phyloP scores from a whole-genome alignment of 2,888 invertebrate species.

The Drosophila siamana region DNA sequence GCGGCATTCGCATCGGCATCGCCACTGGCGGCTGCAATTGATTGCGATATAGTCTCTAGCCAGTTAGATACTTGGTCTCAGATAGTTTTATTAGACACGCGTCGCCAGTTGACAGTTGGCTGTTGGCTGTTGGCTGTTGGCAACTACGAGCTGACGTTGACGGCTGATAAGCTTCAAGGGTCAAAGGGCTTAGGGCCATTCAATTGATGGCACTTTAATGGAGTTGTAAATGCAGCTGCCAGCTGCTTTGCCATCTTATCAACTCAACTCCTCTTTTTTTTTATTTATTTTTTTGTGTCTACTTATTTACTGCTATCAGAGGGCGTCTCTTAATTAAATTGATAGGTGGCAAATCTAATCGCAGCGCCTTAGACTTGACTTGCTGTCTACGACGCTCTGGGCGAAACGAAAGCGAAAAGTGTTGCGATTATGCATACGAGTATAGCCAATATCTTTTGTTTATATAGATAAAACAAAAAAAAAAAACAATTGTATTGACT shows the following conservation, averaged over 20 bases:
- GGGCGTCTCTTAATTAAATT: conserved; percentile 26
- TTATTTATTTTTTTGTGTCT: neutral
- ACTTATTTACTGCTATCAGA: neutral
- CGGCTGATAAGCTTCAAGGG: conserved; percentile 51
- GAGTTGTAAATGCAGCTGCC: conserved; percentile 72
- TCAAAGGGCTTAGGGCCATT: conserved; percentile 40
- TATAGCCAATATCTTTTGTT: conserved; percentile 72
- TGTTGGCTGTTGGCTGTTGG: neutral
- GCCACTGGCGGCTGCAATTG: conserved; percentile 56
- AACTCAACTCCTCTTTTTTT: too few relatives aligned
- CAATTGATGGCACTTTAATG: conserved; percentile 68
- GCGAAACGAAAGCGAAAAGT: conserved; percentile 61
- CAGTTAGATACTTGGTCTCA: conserved; percentile 43
- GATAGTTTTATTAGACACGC: conserved; percentile 80
- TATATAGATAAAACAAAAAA: conserved; percentile 73
- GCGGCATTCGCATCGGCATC: conserved; percentile 27
- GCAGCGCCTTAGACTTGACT: conserved; percentile 14
- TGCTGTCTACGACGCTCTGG: neutral
- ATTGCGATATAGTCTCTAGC: conserved; percentile 48
- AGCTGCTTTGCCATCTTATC: conserved; percentile 49
- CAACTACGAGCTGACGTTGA: neutral
- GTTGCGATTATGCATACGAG: conserved; percentile 59
- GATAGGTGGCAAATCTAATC: conserved; percentile 14
- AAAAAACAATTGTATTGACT: conserved; percentile 46
- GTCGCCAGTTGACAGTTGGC: conserved; percentile 49